Conservation (phyloP, 1,140 invertebrate genomes). For the Cepaea nemoralis region DNA sequence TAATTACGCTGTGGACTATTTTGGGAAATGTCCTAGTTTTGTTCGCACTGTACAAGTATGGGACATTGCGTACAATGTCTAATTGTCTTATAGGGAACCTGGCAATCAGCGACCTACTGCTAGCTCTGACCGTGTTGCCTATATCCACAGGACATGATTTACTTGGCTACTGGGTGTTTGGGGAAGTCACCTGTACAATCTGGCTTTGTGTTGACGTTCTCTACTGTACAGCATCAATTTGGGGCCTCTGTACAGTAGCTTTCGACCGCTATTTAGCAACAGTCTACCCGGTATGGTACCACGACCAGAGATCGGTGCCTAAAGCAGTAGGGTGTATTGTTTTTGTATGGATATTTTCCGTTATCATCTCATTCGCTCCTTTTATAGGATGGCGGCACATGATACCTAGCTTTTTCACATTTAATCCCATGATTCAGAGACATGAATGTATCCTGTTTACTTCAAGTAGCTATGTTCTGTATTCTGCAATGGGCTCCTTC, state of each 20-base stretch:
- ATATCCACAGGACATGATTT: conserved; percentile 68
- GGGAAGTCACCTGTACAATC: conserved; percentile 63
- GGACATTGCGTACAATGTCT: conserved; percentile 68
- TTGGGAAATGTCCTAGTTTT: conserved; percentile 71
- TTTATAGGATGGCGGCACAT: conserved; percentile 70
- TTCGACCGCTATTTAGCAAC: conserved; percentile 72
- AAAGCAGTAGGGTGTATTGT: conserved; percentile 68
- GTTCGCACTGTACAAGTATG: conserved; percentile 65
- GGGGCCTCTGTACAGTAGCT: conserved; percentile 72
- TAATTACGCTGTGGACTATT: conserved; percentile 71
- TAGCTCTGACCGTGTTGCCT: conserved; percentile 70
- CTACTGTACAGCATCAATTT: conserved; percentile 73
- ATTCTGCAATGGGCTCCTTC: conserved; percentile 94
- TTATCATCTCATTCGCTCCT: conserved; percentile 69
- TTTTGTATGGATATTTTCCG: conserved; percentile 72
- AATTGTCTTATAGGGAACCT: conserved; percentile 73
- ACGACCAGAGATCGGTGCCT: conserved; percentile 62
- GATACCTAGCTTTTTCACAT: conserved; percentile 62
- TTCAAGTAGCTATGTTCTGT: conserved; percentile 90
- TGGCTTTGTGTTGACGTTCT: conserved; percentile 71
- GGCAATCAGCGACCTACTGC: conserved; percentile 70
- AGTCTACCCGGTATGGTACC: conserved; percentile 72
- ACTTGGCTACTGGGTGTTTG: conserved; percentile 72
- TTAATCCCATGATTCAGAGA: conserved; percentile 55
- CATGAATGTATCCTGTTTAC: conserved; percentile 70